Evolutionary conservation across 2,113 vertebrate genomes (phyloP).

Genomic region (Xerus inauris): DNA sequence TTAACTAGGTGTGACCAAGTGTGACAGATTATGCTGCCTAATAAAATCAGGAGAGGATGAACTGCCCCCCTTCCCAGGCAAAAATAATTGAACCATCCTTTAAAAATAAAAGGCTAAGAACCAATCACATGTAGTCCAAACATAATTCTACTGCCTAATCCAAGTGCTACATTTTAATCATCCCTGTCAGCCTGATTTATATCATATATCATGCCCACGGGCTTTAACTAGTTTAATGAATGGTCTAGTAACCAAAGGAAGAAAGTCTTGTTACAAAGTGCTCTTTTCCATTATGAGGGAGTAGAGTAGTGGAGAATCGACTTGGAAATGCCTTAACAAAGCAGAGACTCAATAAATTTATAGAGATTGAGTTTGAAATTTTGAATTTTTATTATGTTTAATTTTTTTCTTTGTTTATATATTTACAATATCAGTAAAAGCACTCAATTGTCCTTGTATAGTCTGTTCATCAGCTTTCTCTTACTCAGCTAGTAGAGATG

Average conservation of each 20-base stretch:
- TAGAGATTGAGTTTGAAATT: background rate
- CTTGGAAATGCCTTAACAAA: background rate
- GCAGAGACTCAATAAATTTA: background rate
- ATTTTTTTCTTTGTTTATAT: background rate
- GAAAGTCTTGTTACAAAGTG: background rate
- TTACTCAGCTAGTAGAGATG: background rate
- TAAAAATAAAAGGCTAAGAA: conserved; percentile 7
- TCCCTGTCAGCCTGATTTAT: background rate
- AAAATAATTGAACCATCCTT: background rate
- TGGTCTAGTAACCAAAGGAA: background rate
- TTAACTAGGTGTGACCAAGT: background rate
- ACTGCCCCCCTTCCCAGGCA: background rate
- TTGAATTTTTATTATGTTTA: conserved; percentile 16
- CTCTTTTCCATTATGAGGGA: background rate
- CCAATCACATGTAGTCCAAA: background rate
- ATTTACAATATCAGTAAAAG: background rate
- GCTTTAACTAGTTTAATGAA: background rate
- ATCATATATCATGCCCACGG: background rate
- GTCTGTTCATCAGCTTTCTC: background rate
- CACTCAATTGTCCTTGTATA: background rate
- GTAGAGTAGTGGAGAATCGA: background rate
- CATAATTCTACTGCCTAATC: background rate
- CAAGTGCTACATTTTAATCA: background rate
- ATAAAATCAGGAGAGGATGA: background rate
- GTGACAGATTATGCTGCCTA: background rate